Conservation (phyloP, 2,113 vertebrate species). For the Mesoclemmys tuberculata region DNA sequence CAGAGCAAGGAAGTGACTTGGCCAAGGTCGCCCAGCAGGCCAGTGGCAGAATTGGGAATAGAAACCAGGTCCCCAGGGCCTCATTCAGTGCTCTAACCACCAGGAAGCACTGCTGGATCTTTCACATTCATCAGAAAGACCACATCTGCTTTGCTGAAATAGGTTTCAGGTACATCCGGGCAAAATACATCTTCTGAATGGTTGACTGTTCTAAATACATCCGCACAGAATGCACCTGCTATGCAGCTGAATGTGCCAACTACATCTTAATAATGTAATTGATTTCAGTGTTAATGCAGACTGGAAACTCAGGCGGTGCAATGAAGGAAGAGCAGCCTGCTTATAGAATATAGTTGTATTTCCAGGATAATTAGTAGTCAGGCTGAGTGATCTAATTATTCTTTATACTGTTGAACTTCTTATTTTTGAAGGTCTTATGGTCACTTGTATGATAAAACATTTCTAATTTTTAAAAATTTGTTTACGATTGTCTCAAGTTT, state of each 20-base stretch:
- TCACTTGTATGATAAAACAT: not conserved
- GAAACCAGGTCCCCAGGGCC: not conserved
- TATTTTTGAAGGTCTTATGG: not conserved
- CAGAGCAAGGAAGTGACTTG: not conserved
- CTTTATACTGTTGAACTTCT: not conserved
- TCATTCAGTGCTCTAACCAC: not conserved
- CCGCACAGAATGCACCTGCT: not conserved
- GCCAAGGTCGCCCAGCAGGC: not conserved
- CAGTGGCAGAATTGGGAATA: not conserved
- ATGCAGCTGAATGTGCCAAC: not conserved
- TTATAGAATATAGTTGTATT: not conserved
- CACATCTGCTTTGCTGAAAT: not conserved
- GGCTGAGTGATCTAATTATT: not conserved
- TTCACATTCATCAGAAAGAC: not conserved
- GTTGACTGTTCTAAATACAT: not conserved
- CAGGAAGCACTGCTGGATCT: not conserved
- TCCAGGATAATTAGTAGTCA: not conserved
- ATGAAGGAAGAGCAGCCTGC: not conserved
- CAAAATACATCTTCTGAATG: not conserved
- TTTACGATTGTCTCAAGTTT: not conserved
- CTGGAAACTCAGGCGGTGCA: not conserved
- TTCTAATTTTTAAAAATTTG: not conserved
- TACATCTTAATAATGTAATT: not conserved
- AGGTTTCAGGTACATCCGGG: not conserved
- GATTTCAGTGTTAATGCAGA: not conserved